phyloP scores from a whole-genome alignment of 2,888 invertebrate species.

The Drosophila fulvimacula region DNA sequence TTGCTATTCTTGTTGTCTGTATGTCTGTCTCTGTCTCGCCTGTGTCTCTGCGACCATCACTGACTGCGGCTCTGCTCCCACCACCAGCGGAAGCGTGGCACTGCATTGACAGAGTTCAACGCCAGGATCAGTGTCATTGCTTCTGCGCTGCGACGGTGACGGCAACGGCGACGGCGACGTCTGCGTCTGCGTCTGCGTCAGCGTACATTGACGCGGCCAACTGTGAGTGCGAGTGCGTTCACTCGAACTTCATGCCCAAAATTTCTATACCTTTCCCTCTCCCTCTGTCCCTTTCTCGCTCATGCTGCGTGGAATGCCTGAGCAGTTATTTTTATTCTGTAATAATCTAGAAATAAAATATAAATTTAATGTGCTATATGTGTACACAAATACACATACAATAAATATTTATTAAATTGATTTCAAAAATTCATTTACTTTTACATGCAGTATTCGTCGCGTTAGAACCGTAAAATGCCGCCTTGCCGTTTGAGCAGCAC shows the following conservation, averaged over 20 bases:
- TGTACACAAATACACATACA: neutral
- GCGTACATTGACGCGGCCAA: slow-evolving; percentile 61
- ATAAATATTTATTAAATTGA: neutral
- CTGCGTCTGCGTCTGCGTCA: slow-evolving; percentile 35
- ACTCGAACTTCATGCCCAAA: slow-evolving; percentile 63
- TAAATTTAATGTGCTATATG: neutral
- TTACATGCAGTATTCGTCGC: neutral
- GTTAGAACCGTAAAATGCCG: slow-evolving; percentile 40
- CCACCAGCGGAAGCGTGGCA: slow-evolving; percentile 50
- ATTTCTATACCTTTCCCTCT: slow-evolving; percentile 17
- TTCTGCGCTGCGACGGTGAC: slow-evolving; percentile 41
- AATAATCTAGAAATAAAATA: slow-evolving; percentile 31
- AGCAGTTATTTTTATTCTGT: slow-evolving; percentile 18
- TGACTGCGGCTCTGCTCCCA: slow-evolving; percentile 11
- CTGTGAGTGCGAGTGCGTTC: slow-evolving; percentile 57
- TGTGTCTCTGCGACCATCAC: slow-evolving; percentile 18
- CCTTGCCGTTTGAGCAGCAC: slow-evolving; percentile 35
- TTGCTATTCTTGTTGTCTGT: slow-evolving; percentile 9
- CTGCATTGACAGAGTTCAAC: slow-evolving; percentile 69
- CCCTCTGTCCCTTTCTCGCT: neutral
- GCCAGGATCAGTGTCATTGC: slow-evolving; percentile 79
- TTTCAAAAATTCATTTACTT: neutral
- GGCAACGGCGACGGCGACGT: slow-evolving; percentile 15
- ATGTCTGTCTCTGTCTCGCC: slow-evolving; percentile 6
- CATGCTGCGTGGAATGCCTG: slow-evolving; percentile 1